Evolutionary conservation across 2,888 invertebrate genomes (phyloP).

Genomic region (Sphaerophoria rueppellii): DNA sequence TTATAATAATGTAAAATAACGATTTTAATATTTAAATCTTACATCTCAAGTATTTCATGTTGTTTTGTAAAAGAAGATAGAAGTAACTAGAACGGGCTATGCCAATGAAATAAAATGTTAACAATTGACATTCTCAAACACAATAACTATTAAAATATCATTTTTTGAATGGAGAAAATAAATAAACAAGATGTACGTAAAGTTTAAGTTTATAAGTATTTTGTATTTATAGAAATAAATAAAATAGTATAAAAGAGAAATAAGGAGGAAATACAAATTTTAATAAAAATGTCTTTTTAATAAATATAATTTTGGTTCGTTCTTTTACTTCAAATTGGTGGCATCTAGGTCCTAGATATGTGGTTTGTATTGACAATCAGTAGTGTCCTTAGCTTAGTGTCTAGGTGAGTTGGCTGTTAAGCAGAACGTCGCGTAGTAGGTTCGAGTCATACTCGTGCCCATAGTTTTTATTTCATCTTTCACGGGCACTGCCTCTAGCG

Average conservation of each 20-base stretch:
- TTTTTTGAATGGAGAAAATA: constrained; percentile 39
- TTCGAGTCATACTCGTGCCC: too few species aligned
- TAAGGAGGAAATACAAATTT: constrained; percentile 16
- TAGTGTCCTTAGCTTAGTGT: too few species aligned
- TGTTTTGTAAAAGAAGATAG: constrained; percentile 51
- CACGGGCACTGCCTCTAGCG: too few species aligned
- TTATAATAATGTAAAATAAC: constrained; percentile 9
- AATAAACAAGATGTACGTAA: constrained; percentile 43
- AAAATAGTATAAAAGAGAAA: constrained; percentile 30
- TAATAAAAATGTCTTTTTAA: constrained; percentile 60
- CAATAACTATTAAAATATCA: not conserved
- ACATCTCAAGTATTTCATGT: constrained; percentile 54
- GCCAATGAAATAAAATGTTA: constrained; percentile 59
- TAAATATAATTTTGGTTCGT: not conserved
- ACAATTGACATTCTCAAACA: constrained; percentile 66
- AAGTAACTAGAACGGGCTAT: constrained; percentile 65
- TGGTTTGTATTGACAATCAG: too few species aligned
- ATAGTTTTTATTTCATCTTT: too few species aligned
- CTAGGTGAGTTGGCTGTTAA: too few species aligned
- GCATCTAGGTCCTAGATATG: too few species aligned
- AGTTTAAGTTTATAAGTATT: constrained; percentile 68
- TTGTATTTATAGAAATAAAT: constrained; percentile 65
- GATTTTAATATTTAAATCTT: constrained; percentile 42
- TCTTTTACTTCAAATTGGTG: not conserved
- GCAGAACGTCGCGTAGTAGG: too few species aligned